phyloP scores from a whole-genome alignment of 2,888 invertebrate genomes.

The Athetis lepigone region DNA sequence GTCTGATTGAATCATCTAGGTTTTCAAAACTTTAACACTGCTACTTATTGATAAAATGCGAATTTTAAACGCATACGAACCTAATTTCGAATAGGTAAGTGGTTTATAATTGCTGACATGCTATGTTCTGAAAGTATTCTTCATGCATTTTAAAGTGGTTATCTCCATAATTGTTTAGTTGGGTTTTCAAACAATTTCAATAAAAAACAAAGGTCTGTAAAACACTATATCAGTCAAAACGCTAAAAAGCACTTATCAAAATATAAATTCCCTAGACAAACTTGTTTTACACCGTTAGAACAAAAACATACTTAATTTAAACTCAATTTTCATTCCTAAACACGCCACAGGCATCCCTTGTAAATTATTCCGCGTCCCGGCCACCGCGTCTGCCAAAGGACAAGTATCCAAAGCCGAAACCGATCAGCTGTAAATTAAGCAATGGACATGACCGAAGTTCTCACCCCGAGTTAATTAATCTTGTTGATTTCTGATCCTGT shows the following conservation, averaged over 20 bases:
- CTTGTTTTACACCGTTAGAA: not conserved
- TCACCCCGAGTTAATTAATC: conserved; percentile 62
- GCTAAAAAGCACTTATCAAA: not conserved
- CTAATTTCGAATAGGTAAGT: too few relatives aligned
- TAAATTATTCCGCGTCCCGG: conserved; percentile 17
- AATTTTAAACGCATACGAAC: too few relatives aligned
- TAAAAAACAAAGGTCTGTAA: too few relatives aligned
- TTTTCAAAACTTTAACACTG: too few relatives aligned
- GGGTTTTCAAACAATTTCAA: too few relatives aligned
- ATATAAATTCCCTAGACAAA: not conserved
- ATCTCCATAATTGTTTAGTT: too few relatives aligned
- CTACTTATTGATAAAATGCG: too few relatives aligned
- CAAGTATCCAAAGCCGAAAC: conserved; percentile 39
- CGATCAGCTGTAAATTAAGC: conserved; percentile 51
- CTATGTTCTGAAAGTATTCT: too few relatives aligned
- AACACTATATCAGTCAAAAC: too few relatives aligned
- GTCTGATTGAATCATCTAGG: too few relatives aligned
- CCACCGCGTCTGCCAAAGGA: conserved; percentile 23
- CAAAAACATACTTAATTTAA: not conserved
- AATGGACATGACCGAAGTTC: conserved; percentile 48
- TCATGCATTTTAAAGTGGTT: too few relatives aligned
- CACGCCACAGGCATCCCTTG: not conserved
- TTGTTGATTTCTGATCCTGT: conserved; percentile 59
- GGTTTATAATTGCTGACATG: too few relatives aligned
- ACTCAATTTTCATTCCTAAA: not conserved